Evolutionary conservation across 2,797 vertebrate genomes (phyloP), one percentile per base, ranked within the genome.

Genomic region (Schizopygopsis pylzovi): DNA sequence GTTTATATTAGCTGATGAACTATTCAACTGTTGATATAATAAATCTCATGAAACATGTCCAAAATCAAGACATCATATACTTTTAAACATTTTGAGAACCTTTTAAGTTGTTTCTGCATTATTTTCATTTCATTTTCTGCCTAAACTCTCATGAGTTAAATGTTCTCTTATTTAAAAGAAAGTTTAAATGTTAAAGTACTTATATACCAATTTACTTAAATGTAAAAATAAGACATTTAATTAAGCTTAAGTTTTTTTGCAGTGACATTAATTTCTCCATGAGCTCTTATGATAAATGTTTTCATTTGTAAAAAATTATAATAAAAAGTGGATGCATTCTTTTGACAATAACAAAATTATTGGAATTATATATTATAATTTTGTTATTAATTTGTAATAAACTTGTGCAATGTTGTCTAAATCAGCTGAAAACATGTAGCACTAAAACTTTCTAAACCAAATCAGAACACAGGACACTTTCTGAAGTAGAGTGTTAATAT

Each of bases 401-500:
- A 71, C 4, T 25, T 13, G 68, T 43, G 20, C 39, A 45, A 4
- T n/a, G 12, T 47, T 13, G 12, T 43, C 20, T 25, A 63, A 79
- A 65, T 25, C 5, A 37, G 28, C 65, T 67, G 15, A 37, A 37
- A 33, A 67, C 28, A 65, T 63, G 25, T 37, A 39, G 47, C 63
- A 2, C 28, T 3, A 9, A 81, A 70, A 1, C 18, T 61, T 73
- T 33, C 22, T 43, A 20, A 75, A 3, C 25, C n/a, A 70, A 81
- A 54, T 25, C 11, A n/a, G 33, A 75, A 39, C 56, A 82, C 25
- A 47, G 49, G 10, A 22, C 81, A 75, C 25, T 61, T 13, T 25
- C n/a, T 49, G 8, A 75, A 75, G 41, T 49, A 56, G 15, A 82
- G 41, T 15, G 56, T 83, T 65, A 77, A 33, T 77, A 77, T 77